Evolutionary conservation across 2,797 vertebrate genomes (phyloP), one percentile per base, ranked within the genome.

Genomic region (Parambassis ranga): DNA sequence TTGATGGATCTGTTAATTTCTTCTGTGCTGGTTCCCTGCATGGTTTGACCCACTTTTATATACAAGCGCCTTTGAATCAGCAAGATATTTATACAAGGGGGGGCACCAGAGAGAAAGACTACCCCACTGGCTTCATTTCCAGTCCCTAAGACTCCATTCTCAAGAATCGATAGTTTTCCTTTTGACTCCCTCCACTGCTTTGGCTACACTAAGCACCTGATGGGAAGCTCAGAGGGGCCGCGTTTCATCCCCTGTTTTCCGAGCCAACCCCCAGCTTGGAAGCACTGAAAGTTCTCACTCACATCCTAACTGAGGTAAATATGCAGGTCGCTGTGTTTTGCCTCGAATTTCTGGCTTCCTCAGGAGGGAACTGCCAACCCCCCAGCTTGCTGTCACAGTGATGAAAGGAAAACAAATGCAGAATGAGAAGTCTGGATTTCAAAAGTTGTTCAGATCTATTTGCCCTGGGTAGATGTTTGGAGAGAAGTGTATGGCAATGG

Each of bases 1-100:
- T 37, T 84, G 82, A 89, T 73, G 82, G 83, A 90, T 90, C 76
- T 78, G 67, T 62, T 87, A 37, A 85, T 82, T 84, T 81, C 47
- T 70, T 38, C 61, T 5, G 31, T 51, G 7, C 33, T 50, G 52
- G 50, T 55, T 66, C 30, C 30, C 43, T 31, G 60, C 64, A 33
- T 52, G 50, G 53, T 73, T 71, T 82, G 81, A 85, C 79, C 87
- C 78, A 85, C 44, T 86, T 89, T 82, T 67, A 82, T 75, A 62
- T 55, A 77, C 68, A 16, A 55, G 52, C 46, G 60, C 71, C 61
- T 70, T 59, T 61, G n/a, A 75, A 81, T 73, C 41, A 58, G 53
- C n/a, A 19, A 50, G 48, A 71, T 81, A 59, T 83, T 72, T 42
- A 70, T 51, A 51, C 2, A 19, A 43, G 22, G 6, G 22, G 15